Evolutionary conservation across 2,113 vertebrate genomes (phyloP).

Genomic region (Anoura caudifer): DNA sequence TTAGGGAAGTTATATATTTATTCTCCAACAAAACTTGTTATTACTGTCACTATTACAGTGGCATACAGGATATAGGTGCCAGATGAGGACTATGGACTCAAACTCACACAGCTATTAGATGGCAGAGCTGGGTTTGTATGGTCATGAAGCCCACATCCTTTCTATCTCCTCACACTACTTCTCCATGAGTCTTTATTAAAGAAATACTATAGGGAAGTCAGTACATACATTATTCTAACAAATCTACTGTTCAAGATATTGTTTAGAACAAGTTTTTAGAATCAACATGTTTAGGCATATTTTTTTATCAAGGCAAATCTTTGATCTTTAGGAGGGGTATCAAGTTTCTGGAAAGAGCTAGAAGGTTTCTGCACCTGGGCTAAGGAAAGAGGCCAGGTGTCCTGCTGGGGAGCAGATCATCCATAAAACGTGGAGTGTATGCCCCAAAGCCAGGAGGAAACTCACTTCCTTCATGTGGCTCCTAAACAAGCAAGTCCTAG

Average conservation of each 20-base stretch:
- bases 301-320: neutral
- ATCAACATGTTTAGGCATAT: neutral
- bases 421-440: fast-evolving
- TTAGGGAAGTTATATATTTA: neutral
- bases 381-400: neutral
- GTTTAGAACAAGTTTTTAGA: neutral
- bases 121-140: neutral
- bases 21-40: neutral
- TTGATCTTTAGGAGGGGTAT: neutral
- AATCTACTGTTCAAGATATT: neutral
- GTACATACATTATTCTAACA: neutral
- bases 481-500: neutral
- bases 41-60: neutral
- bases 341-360: neutral
- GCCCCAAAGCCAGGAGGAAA: neutral
- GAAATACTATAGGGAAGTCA: neutral
- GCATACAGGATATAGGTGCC: neutral
- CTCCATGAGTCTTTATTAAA: neutral
- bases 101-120: neutral
- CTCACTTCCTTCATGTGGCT: neutral
- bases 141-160: neutral
- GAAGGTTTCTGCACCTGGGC: neutral
- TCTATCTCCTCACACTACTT: neutral
- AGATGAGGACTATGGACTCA: neutral
- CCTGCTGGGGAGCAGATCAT: neutral